These are phyloP conservation scores for Notechis scutatus DNA, from an alignment of 2,113 vertebrate species.

Conservation along the genomic window DNA sequence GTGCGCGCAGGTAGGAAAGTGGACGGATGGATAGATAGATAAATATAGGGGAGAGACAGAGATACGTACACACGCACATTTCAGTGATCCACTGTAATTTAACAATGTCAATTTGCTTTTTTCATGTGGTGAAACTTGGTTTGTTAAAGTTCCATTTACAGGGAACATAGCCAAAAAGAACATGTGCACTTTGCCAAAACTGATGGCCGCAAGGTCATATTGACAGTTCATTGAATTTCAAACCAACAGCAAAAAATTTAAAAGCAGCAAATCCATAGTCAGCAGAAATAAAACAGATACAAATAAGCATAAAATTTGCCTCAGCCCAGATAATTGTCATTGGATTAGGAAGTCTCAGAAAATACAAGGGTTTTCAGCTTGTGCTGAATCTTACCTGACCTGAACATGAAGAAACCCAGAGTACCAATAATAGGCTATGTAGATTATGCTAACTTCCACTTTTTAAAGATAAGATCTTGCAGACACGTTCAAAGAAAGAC, in stretches of 20 bases:
- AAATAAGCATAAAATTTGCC: neutral
- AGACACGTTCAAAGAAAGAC: neutral
- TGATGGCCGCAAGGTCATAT: neutral
- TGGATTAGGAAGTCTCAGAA: neutral
- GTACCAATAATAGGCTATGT: neutral
- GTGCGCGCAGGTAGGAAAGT: too few relatives aligned
- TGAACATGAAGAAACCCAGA: neutral
- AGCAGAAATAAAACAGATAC: neutral
- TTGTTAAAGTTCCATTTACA: neutral
- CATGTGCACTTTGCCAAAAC: neutral
- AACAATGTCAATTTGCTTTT: neutral
- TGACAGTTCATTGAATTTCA: neutral
- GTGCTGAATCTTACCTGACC: neutral
- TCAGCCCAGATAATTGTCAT: neutral
- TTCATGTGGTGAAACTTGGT: neutral
- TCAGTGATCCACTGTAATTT: neutral
- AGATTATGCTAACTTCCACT: neutral
- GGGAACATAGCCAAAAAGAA: neutral
- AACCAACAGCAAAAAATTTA: neutral
- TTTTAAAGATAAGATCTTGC: neutral
- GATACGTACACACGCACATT: neutral
- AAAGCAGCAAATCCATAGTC: neutral
- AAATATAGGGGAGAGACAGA: neutral
- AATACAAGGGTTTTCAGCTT: neutral
- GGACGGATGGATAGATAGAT: too few relatives aligned